Conservation (phyloP, 2,888 invertebrate species). For the Platycnemis pennipes region DNA sequence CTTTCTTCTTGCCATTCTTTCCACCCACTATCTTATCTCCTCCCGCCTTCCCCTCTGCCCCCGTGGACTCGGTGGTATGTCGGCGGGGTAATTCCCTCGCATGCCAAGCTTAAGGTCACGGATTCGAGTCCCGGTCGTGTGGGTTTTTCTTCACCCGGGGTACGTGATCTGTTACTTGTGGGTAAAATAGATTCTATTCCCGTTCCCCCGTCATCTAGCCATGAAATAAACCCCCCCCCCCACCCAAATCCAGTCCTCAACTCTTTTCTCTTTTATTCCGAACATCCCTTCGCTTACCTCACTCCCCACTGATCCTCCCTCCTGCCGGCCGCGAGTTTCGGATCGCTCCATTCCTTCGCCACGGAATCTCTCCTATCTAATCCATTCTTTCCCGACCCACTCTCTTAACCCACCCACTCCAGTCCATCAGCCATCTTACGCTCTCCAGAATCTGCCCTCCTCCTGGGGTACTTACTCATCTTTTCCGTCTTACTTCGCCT, state of each 20-base stretch:
- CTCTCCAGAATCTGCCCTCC: background rate
- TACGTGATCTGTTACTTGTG: too few species aligned
- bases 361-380: background rate
- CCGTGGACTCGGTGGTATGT: too few species aligned
- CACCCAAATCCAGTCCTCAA: background rate
- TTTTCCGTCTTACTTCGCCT: background rate
- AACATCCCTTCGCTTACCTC: background rate
- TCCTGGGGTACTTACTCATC: background rate
- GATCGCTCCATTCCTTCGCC: background rate
- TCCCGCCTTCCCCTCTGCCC: too few species aligned
- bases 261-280: background rate
- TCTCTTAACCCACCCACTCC: background rate
- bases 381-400: background rate
- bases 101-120: too few species aligned
- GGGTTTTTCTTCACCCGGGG: too few species aligned
- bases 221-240: background rate
- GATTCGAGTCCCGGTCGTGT: too few species aligned
- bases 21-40: too few species aligned
- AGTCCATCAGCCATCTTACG: background rate
- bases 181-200: too few species aligned
- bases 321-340: background rate
- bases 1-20: too few species aligned
- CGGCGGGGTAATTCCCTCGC: too few species aligned
- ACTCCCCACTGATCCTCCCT: background rate
- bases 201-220: too few species aligned